phyloP scores from a whole-genome alignment of 1,140 invertebrate genomes.

The Pemphigus obesinymphae region DNA sequence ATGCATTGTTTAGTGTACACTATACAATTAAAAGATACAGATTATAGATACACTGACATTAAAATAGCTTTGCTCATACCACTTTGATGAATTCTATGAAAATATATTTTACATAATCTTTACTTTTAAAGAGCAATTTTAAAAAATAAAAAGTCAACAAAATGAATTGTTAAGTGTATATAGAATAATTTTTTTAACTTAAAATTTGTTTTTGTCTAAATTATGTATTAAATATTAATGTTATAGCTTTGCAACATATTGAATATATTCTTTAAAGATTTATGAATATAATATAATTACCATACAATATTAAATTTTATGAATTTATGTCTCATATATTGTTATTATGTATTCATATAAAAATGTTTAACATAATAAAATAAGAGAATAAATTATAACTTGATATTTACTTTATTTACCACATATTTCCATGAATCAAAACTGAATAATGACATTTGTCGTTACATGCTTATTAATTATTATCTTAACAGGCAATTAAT shows the following conservation, averaged over 20 bases:
- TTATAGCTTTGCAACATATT: not conserved
- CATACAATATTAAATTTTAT: too few relatives aligned
- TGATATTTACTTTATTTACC: too few relatives aligned
- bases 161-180: not conserved
- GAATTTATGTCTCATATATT: too few relatives aligned
- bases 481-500: too few relatives aligned
- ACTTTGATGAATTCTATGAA: not conserved
- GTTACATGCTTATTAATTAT: too few relatives aligned
- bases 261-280: not conserved
- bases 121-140: not conserved
- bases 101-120: not conserved
- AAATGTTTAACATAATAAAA: too few relatives aligned
- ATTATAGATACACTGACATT: not conserved
- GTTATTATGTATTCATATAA: too few relatives aligned
- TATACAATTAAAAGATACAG: too few relatives aligned
- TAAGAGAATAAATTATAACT: too few relatives aligned
- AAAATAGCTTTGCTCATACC: not conserved
- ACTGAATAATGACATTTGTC: too few relatives aligned
- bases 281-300: not conserved
- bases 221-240: not conserved
- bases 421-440: too few relatives aligned
- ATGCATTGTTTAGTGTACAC: not conserved
- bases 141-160: not conserved
- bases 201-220: not conserved
- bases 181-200: not conserved